Evolutionary conservation across 2,888 invertebrate species (phyloP), one percentile per base, ranked within the genome.

Genomic region (Chironomus tentans): DNA sequence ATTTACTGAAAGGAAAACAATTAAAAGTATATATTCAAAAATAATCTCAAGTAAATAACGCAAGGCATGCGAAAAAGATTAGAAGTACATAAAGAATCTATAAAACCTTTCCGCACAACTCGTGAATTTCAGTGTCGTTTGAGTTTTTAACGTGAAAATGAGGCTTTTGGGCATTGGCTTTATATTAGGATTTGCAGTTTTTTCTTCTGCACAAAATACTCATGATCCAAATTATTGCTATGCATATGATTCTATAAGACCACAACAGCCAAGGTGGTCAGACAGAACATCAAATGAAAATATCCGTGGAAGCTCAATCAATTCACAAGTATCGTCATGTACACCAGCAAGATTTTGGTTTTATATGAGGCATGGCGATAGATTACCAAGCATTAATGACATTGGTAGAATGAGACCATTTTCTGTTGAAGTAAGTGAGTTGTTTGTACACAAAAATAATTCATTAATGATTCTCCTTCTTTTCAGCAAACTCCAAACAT

Each of bases 341-440:
- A 65, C 73, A 7, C 73, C 73, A 21, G 22, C 73, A 12, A 46
- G 47, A 46, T 65, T 73, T 47, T 73, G 73, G 73, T 22, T 73
- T n/a, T 38, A 61, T 2, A 47, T 38, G 13, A 3, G 73, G 6
- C 73, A 73, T 15, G 73, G 47, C 2, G 73, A 38, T 7, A 61
- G 73, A 46, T 15, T 65, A 1, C 73, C 73, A 38, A 21, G 61
- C 12, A 22, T 56, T 2, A n/a, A 4, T 22, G 24, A 15, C n/a
- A 48, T 72, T 1, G 13, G 38, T 24, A 13, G 24, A 5, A 72
- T 73, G 65, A 21, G 21, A 21, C 38, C 61, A 38, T 65, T 73
- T 50, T n/a, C 50, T 1, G 3, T 3, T 50, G 12, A 13, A 13
- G 50, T 50, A 3, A 50, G 50, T 50, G 15, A 50, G 2, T 48